Percentiles rank a stretch among this genome's conserved stretches.
Conservation (phyloP, 2,797 vertebrate species). For the Melopsittacus undulatus region DNA sequence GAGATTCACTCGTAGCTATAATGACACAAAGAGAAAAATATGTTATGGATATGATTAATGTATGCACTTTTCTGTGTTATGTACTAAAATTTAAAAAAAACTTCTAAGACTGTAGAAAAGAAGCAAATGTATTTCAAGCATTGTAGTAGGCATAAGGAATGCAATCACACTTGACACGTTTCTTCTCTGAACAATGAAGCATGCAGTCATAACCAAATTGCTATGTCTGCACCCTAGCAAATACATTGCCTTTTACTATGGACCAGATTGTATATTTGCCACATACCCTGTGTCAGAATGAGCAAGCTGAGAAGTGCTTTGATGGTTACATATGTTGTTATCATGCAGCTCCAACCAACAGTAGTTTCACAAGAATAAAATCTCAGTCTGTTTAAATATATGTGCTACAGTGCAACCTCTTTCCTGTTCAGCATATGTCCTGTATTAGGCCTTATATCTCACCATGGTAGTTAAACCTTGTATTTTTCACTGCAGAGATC, state of each 20-base stretch:
- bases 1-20: background rate
- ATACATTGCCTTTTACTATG: conserved; percentile 13
- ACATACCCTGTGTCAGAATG: conserved; percentile 31
- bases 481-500: background rate
- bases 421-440: background rate
- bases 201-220: conserved; percentile 33
- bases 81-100: background rate
- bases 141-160: background rate
- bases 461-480: background rate
- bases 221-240: conserved; percentile 12
- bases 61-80: background rate
- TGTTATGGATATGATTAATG: background rate
- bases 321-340: conserved; percentile 49
- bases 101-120: background rate
- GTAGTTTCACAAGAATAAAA: background rate
- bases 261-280: conserved; percentile 56
- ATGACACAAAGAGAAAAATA: background rate
- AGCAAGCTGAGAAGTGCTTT: conserved; percentile 51
- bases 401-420: background rate
- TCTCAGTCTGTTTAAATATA: conserved; percentile 16
- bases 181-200: conserved; percentile 46
- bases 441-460: background rate
- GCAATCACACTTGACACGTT: background rate
- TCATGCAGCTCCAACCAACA: background rate
- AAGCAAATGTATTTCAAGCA: background rate